Percentiles rank a stretch among this genome's conserved stretches.
These are phyloP conservation scores for Lasioglossum villosulum DNA, from an alignment of 2,888 invertebrate genomes.

Conservation along the genomic window DNA sequence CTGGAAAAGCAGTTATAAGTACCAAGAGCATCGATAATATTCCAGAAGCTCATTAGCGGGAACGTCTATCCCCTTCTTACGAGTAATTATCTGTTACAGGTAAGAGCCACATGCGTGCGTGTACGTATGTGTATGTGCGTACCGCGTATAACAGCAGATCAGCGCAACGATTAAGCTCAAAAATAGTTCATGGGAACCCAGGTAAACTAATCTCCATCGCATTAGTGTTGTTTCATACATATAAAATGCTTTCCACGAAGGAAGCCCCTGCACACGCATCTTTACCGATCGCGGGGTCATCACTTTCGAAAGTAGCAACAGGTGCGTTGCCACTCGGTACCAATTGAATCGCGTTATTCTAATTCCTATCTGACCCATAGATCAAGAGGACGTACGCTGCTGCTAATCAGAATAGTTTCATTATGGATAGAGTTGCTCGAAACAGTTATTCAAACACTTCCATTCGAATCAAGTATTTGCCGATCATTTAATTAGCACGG, in stretches of 20 bases:
- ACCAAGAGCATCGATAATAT: slow-evolving; percentile 73
- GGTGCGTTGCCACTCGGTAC: slow-evolving; percentile 36
- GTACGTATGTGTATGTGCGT: slow-evolving; percentile 31
- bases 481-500: not conserved
- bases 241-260: slow-evolving; percentile 70
- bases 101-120: slow-evolving; percentile 22
- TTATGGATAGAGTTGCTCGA: not conserved
- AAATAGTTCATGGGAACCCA: slow-evolving; percentile 81
- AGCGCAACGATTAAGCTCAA: slow-evolving; percentile 80
- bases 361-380: slow-evolving; percentile 48
- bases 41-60: slow-evolving; percentile 74
- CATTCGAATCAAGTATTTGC: not conserved
- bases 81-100: slow-evolving; percentile 76
- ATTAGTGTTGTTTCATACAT: slow-evolving; percentile 73
- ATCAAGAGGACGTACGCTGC: slow-evolving; percentile 22
- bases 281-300: slow-evolving; percentile 64
- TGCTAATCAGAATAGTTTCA: not conserved
- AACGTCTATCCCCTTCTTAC: slow-evolving; percentile 65
- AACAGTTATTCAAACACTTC: not conserved
- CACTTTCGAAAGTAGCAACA: slow-evolving; percentile 69
- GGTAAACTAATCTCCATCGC: slow-evolving; percentile 75
- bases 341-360: slow-evolving; percentile 50
- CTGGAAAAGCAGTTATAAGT: slow-evolving; percentile 66
- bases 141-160: slow-evolving; percentile 77
- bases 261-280: slow-evolving; percentile 72